phyloP scores from a whole-genome alignment of 2,888 invertebrate genomes.

The Stenotaenia linearis region DNA sequence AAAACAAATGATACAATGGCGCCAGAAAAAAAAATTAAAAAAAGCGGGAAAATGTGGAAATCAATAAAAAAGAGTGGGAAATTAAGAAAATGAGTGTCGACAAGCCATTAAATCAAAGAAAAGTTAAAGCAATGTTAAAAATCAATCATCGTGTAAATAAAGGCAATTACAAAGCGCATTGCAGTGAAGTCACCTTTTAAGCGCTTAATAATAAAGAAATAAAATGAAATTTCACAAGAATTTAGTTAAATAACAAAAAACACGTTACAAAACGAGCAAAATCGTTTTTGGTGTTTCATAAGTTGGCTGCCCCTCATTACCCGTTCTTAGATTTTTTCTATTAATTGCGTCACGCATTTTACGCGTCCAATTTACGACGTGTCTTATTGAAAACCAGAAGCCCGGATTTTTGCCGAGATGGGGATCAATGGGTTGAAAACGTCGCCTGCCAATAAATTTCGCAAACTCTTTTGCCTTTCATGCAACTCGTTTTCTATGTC shows the following conservation, averaged over 20 bases:
- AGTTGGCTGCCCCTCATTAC: too few species aligned
- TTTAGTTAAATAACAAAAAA: too few species aligned
- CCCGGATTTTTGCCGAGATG: not conserved
- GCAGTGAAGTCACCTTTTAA: too few species aligned
- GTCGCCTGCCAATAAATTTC: not conserved
- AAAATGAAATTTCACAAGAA: too few species aligned
- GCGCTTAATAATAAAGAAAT: too few species aligned
- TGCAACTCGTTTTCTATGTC: not conserved
- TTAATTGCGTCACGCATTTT: not conserved
- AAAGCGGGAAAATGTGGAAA: not conserved
- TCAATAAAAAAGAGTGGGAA: not conserved
- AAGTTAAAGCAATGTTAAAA: too few species aligned
- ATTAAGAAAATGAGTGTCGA: not conserved
- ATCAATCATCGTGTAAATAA: too few species aligned
- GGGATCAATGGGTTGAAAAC: not conserved
- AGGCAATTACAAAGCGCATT: too few species aligned
- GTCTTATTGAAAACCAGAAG: not conserved
- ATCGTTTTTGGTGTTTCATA: too few species aligned
- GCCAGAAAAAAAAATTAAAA: not conserved
- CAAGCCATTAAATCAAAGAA: too few species aligned
- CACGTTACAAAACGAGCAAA: too few species aligned
- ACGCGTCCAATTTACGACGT: not conserved
- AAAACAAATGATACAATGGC: not conserved
- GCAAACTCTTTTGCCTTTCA: not conserved
- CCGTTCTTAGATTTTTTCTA: too few species aligned